Conservation (phyloP, 2,113 vertebrate species). For the Centrocercus urophasianus region DNA sequence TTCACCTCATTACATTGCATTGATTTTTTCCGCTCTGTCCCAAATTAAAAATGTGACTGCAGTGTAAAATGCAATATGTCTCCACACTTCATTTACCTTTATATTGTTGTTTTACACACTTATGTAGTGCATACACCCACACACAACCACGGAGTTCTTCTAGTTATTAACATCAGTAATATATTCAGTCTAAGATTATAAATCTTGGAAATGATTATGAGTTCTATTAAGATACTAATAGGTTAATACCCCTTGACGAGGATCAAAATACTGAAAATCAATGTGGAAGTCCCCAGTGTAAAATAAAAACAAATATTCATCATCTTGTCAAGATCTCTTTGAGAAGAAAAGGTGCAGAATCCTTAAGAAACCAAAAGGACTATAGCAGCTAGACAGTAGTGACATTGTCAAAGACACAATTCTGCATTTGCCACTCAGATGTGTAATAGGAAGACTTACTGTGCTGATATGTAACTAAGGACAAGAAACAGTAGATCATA, state of each 20-base stretch:
- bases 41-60: constrained; percentile 18
- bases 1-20: neutral
- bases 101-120: neutral
- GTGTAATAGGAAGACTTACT: neutral
- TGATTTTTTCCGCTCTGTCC: constrained; percentile 5
- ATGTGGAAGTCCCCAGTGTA: neutral
- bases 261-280: constrained; percentile 1
- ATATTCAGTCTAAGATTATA: neutral
- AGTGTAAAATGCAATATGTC: neutral
- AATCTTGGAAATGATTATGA: constrained; percentile 22
- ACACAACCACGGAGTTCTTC: neutral
- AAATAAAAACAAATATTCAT: neutral
- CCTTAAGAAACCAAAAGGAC: neutral
- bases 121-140: neutral
- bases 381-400: neutral
- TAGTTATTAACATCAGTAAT: neutral
- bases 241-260: neutral
- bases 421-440: neutral
- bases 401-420: neutral
- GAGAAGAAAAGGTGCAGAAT: neutral
- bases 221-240: neutral
- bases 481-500: neutral
- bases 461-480: neutral
- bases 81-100: constrained; percentile 1
- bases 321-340: neutral